phyloP scores from a whole-genome alignment of 64 coral and sea anemone species.

The Anthopleura sola region DNA sequence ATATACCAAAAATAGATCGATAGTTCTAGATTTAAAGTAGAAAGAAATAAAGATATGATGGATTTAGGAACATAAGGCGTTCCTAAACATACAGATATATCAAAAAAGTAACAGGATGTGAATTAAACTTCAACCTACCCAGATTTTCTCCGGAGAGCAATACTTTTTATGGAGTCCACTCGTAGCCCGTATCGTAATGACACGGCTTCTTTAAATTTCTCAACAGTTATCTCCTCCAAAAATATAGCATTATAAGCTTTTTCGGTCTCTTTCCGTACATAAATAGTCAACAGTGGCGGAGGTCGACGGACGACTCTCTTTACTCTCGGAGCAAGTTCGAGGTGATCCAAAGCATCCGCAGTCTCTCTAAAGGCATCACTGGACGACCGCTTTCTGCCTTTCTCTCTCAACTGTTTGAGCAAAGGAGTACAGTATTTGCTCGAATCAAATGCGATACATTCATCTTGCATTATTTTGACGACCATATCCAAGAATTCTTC shows the following conservation, averaged over 20 bases:
- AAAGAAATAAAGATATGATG: not conserved
- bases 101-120: not conserved
- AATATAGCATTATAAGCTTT: conserved; percentile 93
- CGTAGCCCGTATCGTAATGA: conserved; percentile 67
- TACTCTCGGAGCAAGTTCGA: conserved; percentile 60
- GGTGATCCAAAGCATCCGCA: conserved; percentile 68
- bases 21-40: not conserved
- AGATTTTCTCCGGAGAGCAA: conserved; percentile 59
- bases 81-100: not conserved
- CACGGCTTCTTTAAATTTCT: conserved; percentile 76
- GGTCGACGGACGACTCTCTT: conserved; percentile 79
- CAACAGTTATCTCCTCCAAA: conserved; percentile 63
- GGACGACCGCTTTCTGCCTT: conserved; percentile 63
- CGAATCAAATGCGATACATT: conserved; percentile 65
- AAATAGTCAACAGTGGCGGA: conserved; percentile 76
- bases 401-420: conserved; percentile 66
- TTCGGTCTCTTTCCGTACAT: conserved; percentile 80
- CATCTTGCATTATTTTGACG: conserved; percentile 62
- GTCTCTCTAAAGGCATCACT: conserved; percentile 64
- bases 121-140: conserved; percentile 53
- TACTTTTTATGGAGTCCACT: conserved; percentile 46
- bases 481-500: conserved; percentile 62
- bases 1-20: not conserved
- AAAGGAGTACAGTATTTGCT: conserved; percentile 85
- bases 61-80: not conserved